Conservation (phyloP, 2,113 vertebrate species). For the Bostrychus sinensis region DNA sequence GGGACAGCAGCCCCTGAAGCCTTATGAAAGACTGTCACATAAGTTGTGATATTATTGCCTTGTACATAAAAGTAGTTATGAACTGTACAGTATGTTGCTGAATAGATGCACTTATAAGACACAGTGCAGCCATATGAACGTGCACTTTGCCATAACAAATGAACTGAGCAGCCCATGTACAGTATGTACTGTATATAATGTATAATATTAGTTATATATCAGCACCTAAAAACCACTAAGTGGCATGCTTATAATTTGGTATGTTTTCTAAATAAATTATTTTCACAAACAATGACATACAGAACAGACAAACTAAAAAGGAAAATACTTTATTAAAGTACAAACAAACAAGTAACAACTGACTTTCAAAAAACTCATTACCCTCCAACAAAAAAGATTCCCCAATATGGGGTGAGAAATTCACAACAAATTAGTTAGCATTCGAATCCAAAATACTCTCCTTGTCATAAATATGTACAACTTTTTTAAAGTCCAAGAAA, state of each 20-base stretch:
- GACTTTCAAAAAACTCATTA: constrained; percentile 50
- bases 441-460: constrained; percentile 69
- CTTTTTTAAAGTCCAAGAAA: constrained; percentile 69
- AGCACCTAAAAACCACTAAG: constrained; percentile 16
- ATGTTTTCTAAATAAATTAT: constrained; percentile 82
- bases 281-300: constrained; percentile 65
- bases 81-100: constrained; percentile 26
- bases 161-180: not conserved
- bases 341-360: constrained; percentile 77
- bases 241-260: constrained; percentile 57
- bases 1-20: constrained; percentile 12
- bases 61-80: constrained; percentile 14
- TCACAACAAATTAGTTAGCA: constrained; percentile 70
- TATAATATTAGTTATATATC: constrained; percentile 29
- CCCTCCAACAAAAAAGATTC: constrained; percentile 57
- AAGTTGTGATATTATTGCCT: not conserved
- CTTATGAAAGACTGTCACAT: constrained; percentile 5
- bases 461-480: constrained; percentile 80
- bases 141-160: too few species aligned
- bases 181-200: constrained; percentile 20
- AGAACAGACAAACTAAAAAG: constrained; percentile 54
- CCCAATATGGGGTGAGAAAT: constrained; percentile 85
- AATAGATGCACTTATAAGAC: constrained; percentile 15
- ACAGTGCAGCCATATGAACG: constrained; percentile 12
- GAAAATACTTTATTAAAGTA: constrained; percentile 80